These are phyloP conservation scores for Irena cyanogastra DNA, from an alignment of 2,113 vertebrate species.

Conservation along the genomic window DNA sequence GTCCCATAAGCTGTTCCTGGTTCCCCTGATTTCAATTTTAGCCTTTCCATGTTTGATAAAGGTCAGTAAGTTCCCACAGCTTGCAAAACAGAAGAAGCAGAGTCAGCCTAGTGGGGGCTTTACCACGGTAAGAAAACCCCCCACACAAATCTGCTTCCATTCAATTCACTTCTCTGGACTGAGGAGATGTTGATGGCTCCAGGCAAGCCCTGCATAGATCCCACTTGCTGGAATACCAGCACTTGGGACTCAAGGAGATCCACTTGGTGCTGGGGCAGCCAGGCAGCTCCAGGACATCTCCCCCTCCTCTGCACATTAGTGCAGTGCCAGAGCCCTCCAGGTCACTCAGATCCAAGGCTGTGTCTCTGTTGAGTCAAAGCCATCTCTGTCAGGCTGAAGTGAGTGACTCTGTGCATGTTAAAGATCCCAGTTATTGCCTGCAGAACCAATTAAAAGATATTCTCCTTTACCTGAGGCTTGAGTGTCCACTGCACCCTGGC, in stretches of 20 bases:
- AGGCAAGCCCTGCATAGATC: not conserved
- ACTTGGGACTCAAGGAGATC: not conserved
- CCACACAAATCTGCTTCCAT: not conserved
- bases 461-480: not conserved
- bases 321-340: not conserved
- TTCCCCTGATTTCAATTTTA: not conserved
- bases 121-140: not conserved
- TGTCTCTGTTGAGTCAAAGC: not conserved
- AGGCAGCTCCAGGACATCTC: not conserved
- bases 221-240: not conserved
- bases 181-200: not conserved
- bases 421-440: not conserved
- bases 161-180: not conserved
- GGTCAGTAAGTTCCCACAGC: not conserved
- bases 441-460: not conserved
- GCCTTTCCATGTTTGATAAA: not conserved
- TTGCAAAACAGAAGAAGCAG: not conserved
- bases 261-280: not conserved
- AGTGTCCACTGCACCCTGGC: not conserved
- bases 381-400: not conserved
- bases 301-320: not conserved
- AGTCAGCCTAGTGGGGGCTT: not conserved
- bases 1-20: not conserved
- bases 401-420: not conserved
- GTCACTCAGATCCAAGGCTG: not conserved